Evolutionary conservation across 1,140 invertebrate species (phyloP).

Genomic region (Pogonomyrmex barbatus): DNA sequence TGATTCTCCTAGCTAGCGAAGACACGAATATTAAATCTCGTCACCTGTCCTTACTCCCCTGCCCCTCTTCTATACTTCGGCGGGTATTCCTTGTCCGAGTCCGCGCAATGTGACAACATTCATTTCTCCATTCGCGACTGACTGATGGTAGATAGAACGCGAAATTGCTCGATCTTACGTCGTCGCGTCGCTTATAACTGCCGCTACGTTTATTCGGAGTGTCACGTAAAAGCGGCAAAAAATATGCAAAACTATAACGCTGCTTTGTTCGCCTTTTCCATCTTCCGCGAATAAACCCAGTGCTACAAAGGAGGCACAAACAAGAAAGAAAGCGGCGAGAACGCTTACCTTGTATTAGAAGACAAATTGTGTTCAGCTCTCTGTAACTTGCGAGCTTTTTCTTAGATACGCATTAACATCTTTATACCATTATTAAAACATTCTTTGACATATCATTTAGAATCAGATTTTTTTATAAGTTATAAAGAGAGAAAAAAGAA

Average conservation of each 20-base stretch:
- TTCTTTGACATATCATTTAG: conserved; percentile 25
- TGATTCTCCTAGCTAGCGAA: conserved; percentile 9
- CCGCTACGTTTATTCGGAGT: conserved; percentile 44
- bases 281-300: conserved; percentile 37
- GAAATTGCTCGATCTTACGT: conserved; percentile 53
- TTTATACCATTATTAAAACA: conserved; percentile 46
- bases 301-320: conserved; percentile 47
- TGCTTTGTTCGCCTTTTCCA: conserved; percentile 42
- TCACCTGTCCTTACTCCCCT: neutral
- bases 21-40: conserved; percentile 62
- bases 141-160: neutral
- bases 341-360: conserved; percentile 41
- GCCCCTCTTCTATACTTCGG: neutral
- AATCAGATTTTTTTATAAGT: neutral
- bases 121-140: conserved; percentile 44
- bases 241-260: conserved; percentile 39
- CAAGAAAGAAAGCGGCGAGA: conserved; percentile 25
- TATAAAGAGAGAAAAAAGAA: neutral
- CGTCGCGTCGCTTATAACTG: conserved; percentile 28
- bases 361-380: conserved; percentile 44
- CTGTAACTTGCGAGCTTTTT: conserved; percentile 34
- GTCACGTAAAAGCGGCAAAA: conserved; percentile 47
- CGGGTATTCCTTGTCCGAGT: neutral
- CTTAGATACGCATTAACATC: conserved; percentile 35
- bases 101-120: conserved; percentile 19